A percentile compares a stretch with the other conserved stretches of the same genome.
Evolutionary conservation across 2,888 invertebrate genomes (phyloP).

Genomic region (Oxytorus armatus): DNA sequence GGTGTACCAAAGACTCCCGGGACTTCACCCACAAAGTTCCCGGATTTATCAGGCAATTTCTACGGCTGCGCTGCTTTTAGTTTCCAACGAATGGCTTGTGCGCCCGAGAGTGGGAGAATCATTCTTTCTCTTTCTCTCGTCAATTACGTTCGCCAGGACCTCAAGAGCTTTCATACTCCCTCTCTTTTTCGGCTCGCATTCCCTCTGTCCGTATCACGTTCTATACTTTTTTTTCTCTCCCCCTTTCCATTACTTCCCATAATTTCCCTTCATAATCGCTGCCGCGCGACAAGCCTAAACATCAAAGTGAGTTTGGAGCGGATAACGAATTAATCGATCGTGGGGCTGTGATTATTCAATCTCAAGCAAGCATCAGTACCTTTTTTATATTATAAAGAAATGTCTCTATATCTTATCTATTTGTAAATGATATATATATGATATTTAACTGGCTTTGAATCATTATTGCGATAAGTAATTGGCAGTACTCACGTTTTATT

Average conservation of each 20-base stretch:
- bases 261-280: slow-evolving; percentile 21
- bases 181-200: slow-evolving; percentile 36
- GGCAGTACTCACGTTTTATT: no score
- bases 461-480: no score
- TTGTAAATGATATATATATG: neutral
- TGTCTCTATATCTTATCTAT: neutral
- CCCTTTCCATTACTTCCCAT: neutral
- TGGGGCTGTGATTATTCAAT: slow-evolving; percentile 21
- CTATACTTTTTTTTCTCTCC: slow-evolving; percentile 17
- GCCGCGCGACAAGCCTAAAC: neutral
- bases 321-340: slow-evolving; percentile 25
- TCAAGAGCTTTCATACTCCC: slow-evolving; percentile 29
- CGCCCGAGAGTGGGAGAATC: slow-evolving; percentile 32
- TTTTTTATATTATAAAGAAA: slow-evolving; percentile 23
- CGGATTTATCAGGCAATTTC: slow-evolving; percentile 58
- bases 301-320: slow-evolving; percentile 27
- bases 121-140: slow-evolving; percentile 25
- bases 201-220: slow-evolving; percentile 5
- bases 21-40: slow-evolving; percentile 44
- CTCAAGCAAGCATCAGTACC: slow-evolving; percentile 7
- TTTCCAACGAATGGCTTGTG: slow-evolving; percentile 31
- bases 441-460: no score
- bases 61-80: slow-evolving; percentile 39
- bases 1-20: slow-evolving; percentile 43
- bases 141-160: slow-evolving; percentile 46